Evolutionary conservation across 2,797 vertebrate genomes (phyloP).

Genomic region (Hemitrygon akajei): DNA sequence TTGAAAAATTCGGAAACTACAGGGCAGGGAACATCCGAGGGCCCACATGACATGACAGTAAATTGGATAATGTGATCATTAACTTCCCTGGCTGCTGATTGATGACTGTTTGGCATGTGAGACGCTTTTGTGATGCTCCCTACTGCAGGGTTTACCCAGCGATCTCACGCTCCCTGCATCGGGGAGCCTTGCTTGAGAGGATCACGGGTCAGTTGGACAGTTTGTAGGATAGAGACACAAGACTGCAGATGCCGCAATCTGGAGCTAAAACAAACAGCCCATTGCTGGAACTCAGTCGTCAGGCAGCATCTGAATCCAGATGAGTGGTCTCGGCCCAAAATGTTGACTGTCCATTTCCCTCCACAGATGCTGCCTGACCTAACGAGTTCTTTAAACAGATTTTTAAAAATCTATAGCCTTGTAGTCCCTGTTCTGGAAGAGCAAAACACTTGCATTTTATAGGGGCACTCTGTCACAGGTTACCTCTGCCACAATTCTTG

Average conservation of each 20-base stretch:
- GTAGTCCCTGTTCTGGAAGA: neutral
- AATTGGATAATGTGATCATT: slow-evolving; percentile 10
- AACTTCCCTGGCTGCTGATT: neutral
- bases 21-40: neutral
- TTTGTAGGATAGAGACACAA: neutral
- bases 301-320: no score
- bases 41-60: neutral
- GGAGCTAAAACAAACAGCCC: no score
- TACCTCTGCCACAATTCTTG: neutral
- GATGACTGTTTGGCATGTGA: neutral
- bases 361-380: no score
- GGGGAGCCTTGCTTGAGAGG: neutral
- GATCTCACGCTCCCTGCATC: neutral
- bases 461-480: neutral
- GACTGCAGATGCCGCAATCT: no score
- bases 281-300: no score
- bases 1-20: neutral
- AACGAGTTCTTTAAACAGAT: no score
- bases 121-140: neutral
- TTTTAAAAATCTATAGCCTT: neutral
- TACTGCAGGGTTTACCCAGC: neutral
- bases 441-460: neutral
- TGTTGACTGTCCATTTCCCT: no score
- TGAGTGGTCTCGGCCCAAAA: no score
- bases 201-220: neutral